Base-by-base conservation (phyloP, 2,113 vertebrate genomes). In the Myotis yumanensis region DNA sequence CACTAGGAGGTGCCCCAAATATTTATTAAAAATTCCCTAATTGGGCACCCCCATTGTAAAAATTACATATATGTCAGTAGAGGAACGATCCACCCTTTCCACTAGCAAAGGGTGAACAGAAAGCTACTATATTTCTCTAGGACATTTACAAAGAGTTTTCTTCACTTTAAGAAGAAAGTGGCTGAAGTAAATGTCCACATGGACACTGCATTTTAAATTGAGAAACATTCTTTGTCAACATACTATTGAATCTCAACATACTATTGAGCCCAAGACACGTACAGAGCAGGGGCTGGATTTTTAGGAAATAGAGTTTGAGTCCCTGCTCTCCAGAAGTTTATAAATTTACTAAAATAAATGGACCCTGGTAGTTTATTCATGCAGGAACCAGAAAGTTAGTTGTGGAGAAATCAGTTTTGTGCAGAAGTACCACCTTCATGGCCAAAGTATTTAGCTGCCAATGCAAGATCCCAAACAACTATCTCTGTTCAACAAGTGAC, bases 171-270 rank as follows among this genome's bases (percentile, higher is more conserved):
- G 59, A 62, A 62, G 59, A 62, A 62, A 62, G 25, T 62, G 59
- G 59, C 59, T 62, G 25, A 28, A 62, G 59, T 62, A 62, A 28
- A 62, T 28, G 59, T 25, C 59, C 59, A 62, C 57, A 11, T 46
- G 46, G 46, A 11, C 46, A 46, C 57, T 62, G 52, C 32, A 69
- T 64, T 90, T 54, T 46, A 85, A 57, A 90, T 28, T 68, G 91
- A 92, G 62, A 92, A 35, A 69, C n/a, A 23, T 32, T 81, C 48
- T 87, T 51, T 32, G 20, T 85, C 69, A 91, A 88, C 80, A 73
- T n/a, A 83, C 15, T 66, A 40, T 1, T 40, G n/a, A 54, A 48
- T 86, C 35, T 87, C 66, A 37, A 37, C 37, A 37, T 37, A 37
- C 37, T 37, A 37, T 37, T 37, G 37, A 88, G 35, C 40, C 11